Conservation (phyloP, 2,888 invertebrate genomes). For the Apomyelois bistriatella region DNA sequence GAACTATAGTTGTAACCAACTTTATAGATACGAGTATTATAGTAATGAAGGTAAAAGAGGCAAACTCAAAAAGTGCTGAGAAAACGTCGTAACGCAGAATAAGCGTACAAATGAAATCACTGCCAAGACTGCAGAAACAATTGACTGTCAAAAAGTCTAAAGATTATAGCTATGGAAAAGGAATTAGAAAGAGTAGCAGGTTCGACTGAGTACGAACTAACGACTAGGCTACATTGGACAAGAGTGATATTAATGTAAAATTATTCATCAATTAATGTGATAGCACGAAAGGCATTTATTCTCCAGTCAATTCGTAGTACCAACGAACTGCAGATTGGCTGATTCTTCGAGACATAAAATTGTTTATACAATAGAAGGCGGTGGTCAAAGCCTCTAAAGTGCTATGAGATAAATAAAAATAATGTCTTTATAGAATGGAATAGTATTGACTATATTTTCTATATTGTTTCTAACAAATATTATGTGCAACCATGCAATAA, state of each 20-base stretch:
- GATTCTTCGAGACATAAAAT: background rate
- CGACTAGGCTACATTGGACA: background rate
- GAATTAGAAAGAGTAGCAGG: too few relatives aligned
- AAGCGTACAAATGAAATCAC: too few relatives aligned
- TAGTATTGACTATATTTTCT: background rate
- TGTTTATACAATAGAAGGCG: background rate
- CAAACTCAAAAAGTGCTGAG: too few relatives aligned
- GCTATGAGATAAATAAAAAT: background rate
- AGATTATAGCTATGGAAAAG: too few relatives aligned
- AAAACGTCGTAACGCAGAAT: too few relatives aligned
- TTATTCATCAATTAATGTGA: conserved; percentile 8
- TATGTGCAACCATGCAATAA: background rate
- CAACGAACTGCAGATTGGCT: background rate
- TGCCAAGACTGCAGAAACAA: too few relatives aligned
- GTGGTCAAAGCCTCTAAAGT: background rate
- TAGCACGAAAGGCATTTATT: background rate
- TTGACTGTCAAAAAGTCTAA: too few relatives aligned
- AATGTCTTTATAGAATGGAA: background rate
- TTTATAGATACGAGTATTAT: too few relatives aligned
- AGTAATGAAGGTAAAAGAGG: too few relatives aligned
- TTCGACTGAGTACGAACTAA: background rate
- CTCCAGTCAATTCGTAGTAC: background rate
- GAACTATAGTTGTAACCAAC: too few relatives aligned
- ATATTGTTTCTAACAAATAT: too few relatives aligned
- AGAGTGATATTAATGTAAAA: background rate